Evolutionary conservation across 2,888 invertebrate species (phyloP), one percentile per base, ranked within the genome.

Genomic region (Pyrgus malvae): DNA sequence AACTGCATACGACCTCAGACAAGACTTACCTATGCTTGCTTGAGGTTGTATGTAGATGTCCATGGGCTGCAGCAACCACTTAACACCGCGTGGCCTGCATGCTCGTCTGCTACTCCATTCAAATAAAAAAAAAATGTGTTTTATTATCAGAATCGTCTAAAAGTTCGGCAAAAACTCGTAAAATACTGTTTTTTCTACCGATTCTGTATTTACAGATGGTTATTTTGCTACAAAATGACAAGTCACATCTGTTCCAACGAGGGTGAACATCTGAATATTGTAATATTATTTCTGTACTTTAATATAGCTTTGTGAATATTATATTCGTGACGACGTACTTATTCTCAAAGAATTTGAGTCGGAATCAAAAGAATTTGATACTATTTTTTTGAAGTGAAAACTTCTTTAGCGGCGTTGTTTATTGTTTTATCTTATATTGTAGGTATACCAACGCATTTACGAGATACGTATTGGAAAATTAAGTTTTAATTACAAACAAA

Each of bases 181-280:
- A 48, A 38, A 37, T 27, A 8, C 25, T 38, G 38, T 27, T 48
- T 27, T 19, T 16, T 25, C 19, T 16, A 17, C 25, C n/a, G 37
- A 27, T 38, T 17, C 19, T 37, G 38, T 48, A 38, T 48, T 48
- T 38, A 48, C 48, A 27, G 27, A 38, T 38, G 48, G 48, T 48
- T 48, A 48, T 48, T 48, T 48, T 48, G 17, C 19, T 19, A 37
- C 48, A 27, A 38, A 48, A 48, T 38, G 38, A 38, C 48, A 48
- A 48, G 48, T 48, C 48, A 48, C 48, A 48, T 48, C 48, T 48
- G 48, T 17, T 38, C 48, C 27, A 38, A 48, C 38, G 27, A 19
- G 25, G 38, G 48, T 37, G 19, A 48, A 29, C 48, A 48, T 48
- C 38, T 48, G 48, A 48, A 48, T 48, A 48, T 48, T 48, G 38